Conservation (phyloP, 2,797 vertebrate species). For the Enteromius thamalakanensis region DNA sequence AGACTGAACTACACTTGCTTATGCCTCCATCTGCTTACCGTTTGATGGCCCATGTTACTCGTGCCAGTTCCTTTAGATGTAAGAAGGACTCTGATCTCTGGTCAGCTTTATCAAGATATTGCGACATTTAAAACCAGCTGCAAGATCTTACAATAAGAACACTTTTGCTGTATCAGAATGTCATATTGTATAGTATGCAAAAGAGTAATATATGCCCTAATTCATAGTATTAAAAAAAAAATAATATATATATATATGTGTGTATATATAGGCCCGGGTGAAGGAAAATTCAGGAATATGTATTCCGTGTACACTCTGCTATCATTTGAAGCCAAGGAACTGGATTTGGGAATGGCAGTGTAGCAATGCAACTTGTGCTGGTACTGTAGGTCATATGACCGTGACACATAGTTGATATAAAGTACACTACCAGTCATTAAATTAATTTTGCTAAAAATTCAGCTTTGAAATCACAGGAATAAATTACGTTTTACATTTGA, state of each 20-base stretch:
- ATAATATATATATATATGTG: not conserved
- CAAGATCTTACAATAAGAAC: not conserved
- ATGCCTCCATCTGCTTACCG: not conserved
- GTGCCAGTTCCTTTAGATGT: not conserved
- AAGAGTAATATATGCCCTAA: not conserved
- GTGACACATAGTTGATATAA: not conserved
- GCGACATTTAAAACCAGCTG: not conserved
- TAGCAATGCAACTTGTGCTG: not conserved
- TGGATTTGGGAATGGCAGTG: not conserved
- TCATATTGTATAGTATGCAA: not conserved
- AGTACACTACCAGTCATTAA: not conserved
- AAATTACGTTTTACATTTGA: no score
- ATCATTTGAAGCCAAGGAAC: not conserved
- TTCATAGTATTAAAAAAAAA: not conserved
- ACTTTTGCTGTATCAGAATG: not conserved
- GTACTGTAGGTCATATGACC: not conserved
- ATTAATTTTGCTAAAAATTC: no score
- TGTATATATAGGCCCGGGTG: not conserved
- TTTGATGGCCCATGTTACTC: not conserved
- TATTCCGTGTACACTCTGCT: not conserved
- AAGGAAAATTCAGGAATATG: not conserved
- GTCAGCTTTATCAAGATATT: not conserved
- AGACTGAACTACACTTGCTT: not conserved
- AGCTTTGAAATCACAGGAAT: no score
- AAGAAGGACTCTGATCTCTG: slow-evolving; percentile 1